Evolutionary conservation across 30 jellyfish, hydroid and myxozoan genomes (phyloP).

Genomic region (Nemopilema nomurai): DNA sequence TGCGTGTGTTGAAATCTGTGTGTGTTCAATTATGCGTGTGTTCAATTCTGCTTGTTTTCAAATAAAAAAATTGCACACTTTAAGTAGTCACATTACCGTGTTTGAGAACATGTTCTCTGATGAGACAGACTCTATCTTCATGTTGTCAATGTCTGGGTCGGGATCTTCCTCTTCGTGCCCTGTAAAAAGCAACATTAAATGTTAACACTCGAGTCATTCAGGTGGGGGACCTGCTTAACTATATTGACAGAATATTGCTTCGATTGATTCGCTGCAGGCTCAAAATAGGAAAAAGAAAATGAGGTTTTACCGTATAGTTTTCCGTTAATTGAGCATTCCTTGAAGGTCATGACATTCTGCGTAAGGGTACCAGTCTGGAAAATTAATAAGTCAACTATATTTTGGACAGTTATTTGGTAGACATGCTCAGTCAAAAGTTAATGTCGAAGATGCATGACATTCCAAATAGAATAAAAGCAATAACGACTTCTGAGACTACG

Average conservation of each 20-base stretch:
- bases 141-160: background rate
- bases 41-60: no score
- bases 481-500: no score
- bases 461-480: background rate
- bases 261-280: no score
- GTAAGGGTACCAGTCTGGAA: constrained; percentile 97
- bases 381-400: background rate
- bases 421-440: background rate
- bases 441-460: background rate
- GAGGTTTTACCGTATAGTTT: constrained; percentile 82
- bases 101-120: constrained; percentile 9
- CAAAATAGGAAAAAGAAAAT: no score
- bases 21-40: no score
- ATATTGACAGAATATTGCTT: no score
- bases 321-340: constrained; percentile 97
- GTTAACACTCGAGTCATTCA: background rate
- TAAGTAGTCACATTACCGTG: constrained; percentile 21
- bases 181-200: background rate
- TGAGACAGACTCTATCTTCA: constrained; percentile 37
- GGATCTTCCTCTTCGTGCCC: constrained; percentile 33
- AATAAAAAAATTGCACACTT: no score
- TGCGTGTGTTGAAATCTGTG: no score
- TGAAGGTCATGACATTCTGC: constrained; percentile 94
- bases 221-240: background rate
- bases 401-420: background rate